These are phyloP conservation scores for Lepus townsendii DNA, from an alignment of 2,797 vertebrate genomes.

Conservation along the genomic window DNA sequence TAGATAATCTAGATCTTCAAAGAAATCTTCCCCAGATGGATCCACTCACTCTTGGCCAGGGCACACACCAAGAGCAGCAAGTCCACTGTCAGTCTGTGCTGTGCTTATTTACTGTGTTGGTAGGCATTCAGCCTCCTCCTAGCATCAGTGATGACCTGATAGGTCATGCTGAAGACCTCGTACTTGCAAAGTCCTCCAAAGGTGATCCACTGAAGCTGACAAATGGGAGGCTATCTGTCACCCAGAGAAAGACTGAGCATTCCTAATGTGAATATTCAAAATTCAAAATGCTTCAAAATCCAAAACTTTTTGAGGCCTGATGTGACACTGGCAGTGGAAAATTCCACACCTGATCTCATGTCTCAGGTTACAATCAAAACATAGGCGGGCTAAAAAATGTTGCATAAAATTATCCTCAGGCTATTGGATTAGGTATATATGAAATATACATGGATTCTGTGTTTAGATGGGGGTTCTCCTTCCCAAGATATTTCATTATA, in stretches of 20 bases:
- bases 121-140: background rate
- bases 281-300: background rate
- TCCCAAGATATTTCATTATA: no score
- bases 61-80: background rate
- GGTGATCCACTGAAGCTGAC: background rate
- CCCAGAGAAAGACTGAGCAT: background rate
- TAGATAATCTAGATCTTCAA: constrained; percentile 2
- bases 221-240: background rate
- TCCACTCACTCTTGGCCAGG: background rate
- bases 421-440: background rate
- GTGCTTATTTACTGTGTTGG: background rate
- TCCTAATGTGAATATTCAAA: background rate
- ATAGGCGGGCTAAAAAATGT: background rate
- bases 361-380: background rate
- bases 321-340: background rate
- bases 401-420: background rate
- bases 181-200: constrained; percentile 23
- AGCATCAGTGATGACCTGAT: background rate
- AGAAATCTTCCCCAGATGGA: background rate
- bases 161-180: background rate
- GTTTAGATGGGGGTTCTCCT: no score
- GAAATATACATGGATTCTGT: no score
- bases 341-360: background rate
- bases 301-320: background rate
- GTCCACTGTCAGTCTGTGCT: background rate